phyloP scores from a whole-genome alignment of 2,797 vertebrate species.

The Gymnocypris eckloni region DNA sequence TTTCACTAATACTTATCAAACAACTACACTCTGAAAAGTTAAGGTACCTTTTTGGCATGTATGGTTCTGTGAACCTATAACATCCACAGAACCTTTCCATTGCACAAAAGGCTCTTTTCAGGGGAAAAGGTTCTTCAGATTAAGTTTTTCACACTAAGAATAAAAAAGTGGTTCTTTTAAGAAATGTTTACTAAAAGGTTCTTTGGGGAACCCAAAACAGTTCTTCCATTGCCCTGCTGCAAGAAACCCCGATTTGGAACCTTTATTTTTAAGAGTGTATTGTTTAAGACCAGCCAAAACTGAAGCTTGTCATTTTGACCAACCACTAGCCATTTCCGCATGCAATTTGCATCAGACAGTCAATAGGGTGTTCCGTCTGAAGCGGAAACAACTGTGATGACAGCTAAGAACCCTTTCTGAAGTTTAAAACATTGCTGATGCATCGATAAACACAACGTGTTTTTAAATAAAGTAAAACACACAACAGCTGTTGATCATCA shows the following conservation, averaged over 20 bases:
- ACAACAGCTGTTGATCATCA: slow-evolving; percentile 14
- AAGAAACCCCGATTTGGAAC: not conserved
- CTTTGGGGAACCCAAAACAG: not conserved
- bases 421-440: slow-evolving; percentile 6
- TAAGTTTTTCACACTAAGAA: no score
- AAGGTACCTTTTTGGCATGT: no score
- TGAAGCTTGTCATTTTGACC: not conserved
- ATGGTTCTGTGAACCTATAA: no score
- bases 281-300: not conserved
- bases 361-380: not conserved
- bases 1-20: no score
- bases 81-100: no score
- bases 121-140: no score
- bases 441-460: not conserved
- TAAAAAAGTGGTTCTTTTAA: no score
- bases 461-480: slow-evolving; percentile 6
- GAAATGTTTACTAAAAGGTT: no score
- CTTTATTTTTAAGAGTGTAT: not conserved
- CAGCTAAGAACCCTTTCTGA: not conserved
- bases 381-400: not conserved
- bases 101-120: no score
- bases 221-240: not conserved
- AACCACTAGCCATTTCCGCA: not conserved
- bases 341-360: not conserved
- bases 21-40: no score